phyloP scores from a whole-genome alignment of 2,797 vertebrate genomes.

The Hozukius guyotensis region DNA sequence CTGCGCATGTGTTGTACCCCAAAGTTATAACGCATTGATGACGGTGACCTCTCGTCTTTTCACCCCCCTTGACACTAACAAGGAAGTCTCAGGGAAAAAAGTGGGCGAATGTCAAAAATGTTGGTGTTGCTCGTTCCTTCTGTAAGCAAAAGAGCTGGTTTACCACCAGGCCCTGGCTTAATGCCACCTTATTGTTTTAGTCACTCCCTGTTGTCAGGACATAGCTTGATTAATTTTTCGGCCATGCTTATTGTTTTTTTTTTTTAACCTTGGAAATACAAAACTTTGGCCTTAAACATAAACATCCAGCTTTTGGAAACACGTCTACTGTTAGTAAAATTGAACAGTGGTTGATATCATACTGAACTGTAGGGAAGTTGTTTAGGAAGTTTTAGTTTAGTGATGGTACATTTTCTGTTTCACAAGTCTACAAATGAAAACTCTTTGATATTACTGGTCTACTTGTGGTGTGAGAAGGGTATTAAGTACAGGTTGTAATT shows the following conservation, averaged over 20 bases:
- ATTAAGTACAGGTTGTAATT: background rate
- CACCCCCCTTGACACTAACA: background rate
- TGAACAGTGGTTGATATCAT: background rate
- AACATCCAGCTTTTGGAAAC: background rate
- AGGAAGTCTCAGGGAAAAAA: background rate
- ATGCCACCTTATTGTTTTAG: slow-evolving; percentile 18
- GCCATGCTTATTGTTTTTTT: background rate
- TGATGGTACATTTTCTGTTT: background rate
- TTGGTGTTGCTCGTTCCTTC: background rate
- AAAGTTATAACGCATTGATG: too few species aligned
- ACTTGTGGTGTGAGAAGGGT: background rate
- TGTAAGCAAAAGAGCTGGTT: background rate
- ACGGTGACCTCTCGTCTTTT: rapidly evolving
- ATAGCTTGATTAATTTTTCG: background rate
- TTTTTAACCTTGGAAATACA: background rate
- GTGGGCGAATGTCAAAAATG: background rate
- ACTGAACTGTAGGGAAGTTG: background rate
- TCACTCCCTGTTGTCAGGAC: slow-evolving; percentile 35
- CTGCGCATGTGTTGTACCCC: too few species aligned
- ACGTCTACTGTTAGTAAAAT: background rate
- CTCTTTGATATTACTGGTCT: background rate
- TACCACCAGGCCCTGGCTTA: background rate
- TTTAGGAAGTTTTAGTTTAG: background rate
- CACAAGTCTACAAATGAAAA: background rate
- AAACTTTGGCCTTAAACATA: background rate